Conservation (phyloP, 2,888 invertebrate species). For the Hydrotaea cyrtoneurina region DNA sequence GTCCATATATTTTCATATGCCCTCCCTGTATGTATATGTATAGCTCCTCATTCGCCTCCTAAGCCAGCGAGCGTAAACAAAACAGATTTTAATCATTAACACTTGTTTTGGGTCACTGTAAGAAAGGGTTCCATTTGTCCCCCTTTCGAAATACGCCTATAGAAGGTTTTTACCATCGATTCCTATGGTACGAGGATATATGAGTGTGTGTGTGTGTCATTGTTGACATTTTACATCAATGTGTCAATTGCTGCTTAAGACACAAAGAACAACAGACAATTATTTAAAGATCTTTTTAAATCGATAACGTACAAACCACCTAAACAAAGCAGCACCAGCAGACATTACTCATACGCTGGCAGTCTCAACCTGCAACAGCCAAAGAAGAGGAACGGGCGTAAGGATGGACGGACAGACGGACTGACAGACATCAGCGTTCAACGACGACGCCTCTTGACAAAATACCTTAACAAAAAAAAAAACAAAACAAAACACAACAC, state of each 20-base stretch:
- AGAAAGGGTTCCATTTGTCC: conserved; percentile 26
- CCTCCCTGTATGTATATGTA: not conserved
- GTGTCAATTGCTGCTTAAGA: conserved; percentile 62
- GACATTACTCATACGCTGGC: conserved; percentile 15
- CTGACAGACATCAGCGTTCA: not conserved
- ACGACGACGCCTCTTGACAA: conserved; percentile 29
- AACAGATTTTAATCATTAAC: conserved; percentile 66
- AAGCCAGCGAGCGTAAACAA: too few relatives aligned
- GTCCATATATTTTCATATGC: conserved; percentile 1
- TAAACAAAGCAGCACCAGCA: conserved; percentile 5
- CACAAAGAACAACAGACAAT: conserved; percentile 1
- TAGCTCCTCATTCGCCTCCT: too few relatives aligned
- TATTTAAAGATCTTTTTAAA: conserved; percentile 39
- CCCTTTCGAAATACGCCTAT: not conserved
- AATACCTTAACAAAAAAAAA: not conserved
- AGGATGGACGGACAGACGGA: not conserved
- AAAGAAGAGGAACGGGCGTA: conserved; percentile 49
- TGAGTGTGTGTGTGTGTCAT: not conserved
- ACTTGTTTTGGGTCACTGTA: conserved; percentile 55
- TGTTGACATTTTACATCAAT: conserved; percentile 61
- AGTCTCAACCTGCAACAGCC: conserved; percentile 50
- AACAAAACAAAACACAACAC: not conserved
- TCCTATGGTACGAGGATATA: not conserved
- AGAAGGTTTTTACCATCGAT: not conserved
- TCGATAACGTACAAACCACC: conserved; percentile 44